Evolutionary conservation across 2,797 vertebrate genomes (phyloP).

Genomic region (Danio albolineatus): DNA sequence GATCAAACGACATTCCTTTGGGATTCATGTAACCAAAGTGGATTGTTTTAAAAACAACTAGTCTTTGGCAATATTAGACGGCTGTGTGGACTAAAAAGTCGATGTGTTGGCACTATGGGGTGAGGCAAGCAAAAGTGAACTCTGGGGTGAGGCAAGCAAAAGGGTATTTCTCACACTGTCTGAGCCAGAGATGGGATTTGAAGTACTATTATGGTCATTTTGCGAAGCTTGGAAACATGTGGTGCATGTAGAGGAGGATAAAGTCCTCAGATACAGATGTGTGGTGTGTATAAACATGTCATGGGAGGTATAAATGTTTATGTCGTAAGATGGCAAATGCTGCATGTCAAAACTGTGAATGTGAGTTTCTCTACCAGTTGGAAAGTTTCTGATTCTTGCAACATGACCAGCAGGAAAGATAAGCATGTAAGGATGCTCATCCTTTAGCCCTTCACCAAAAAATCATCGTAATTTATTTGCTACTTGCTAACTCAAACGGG

Average conservation of each 20-base stretch:
- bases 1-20: conserved; percentile 43
- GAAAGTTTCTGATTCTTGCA: neutral
- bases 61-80: conserved; percentile 24
- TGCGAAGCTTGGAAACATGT: conserved; percentile 15
- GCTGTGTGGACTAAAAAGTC: conserved; percentile 25
- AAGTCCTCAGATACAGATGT: conserved; percentile 2
- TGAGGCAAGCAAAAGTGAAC: conserved; percentile 6
- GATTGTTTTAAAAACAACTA: conserved; percentile 35
- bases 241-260: conserved; percentile 6
- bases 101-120: conserved; percentile 33
- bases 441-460: neutral
- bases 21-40: conserved; percentile 9
- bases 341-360: conserved; percentile 1
- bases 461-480: neutral
- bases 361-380: neutral
- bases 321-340: neutral
- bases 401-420: neutral
- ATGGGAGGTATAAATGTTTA: conserved; percentile 19
- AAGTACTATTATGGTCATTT: conserved; percentile 42
- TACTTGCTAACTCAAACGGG: neutral
- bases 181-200: conserved; percentile 27
- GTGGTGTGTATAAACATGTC: conserved; percentile 20
- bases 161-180: conserved; percentile 25
- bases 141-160: neutral
- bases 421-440: neutral